Evolutionary conservation across 1,140 invertebrate genomes (phyloP).

Genomic region (Bombus turneri): DNA sequence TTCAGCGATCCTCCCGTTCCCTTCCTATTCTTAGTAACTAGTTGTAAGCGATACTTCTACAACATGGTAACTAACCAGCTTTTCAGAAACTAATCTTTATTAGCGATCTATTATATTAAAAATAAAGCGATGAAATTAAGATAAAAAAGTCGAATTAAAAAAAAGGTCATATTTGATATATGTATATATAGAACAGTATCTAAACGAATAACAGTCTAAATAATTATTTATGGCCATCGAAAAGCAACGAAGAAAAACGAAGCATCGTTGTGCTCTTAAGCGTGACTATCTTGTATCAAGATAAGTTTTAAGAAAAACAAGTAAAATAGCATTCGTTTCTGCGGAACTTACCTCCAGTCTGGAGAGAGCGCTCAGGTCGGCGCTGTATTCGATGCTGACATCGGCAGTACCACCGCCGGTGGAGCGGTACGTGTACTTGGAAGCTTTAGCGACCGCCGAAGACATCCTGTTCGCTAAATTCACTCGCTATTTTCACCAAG

Average conservation of each 20-base stretch:
- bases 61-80: background rate
- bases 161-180: background rate
- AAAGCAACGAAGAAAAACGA: background rate
- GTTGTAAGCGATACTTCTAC: background rate
- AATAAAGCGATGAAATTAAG: background rate
- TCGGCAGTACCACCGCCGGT: constrained; percentile 90
- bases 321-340: background rate
- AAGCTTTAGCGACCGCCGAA: constrained; percentile 91
- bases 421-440: constrained; percentile 94
- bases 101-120: too few relatives aligned
- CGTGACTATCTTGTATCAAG: background rate
- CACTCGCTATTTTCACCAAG: constrained; percentile 50
- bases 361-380: constrained; percentile 95
- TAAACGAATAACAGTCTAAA: too few relatives aligned
- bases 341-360: constrained; percentile 91
- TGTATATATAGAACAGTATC: background rate
- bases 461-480: constrained; percentile 78
- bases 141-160: background rate
- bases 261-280: too few relatives aligned
- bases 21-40: background rate
- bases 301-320: background rate
- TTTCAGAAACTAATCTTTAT: background rate
- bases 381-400: constrained; percentile 96
- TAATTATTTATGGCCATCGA: background rate
- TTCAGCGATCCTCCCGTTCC: background rate